These are phyloP conservation scores for Oreonectes daqikongensis DNA, from an alignment of 2,797 vertebrate species.

Conservation along the genomic window DNA sequence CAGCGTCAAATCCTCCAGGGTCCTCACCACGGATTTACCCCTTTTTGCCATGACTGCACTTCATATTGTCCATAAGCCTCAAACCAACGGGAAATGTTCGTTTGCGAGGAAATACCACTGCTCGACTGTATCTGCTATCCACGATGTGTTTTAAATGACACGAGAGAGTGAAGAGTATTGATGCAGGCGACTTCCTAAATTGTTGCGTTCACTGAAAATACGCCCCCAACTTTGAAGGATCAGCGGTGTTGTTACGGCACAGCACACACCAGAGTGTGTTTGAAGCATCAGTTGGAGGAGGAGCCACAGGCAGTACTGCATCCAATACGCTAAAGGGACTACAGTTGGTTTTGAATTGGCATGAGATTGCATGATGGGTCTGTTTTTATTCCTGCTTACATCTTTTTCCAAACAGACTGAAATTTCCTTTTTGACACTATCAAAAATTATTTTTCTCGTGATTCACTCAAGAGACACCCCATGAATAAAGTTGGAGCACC, in stretches of 20 bases:
- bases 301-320: conserved; percentile 33
- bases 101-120: conserved; percentile 1
- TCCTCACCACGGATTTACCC: conserved; percentile 90
- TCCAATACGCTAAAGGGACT: conserved; percentile 36
- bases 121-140: not conserved
- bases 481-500: too few relatives aligned
- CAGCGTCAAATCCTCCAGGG: conserved; percentile 98
- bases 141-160: not conserved
- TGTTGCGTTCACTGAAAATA: conserved; percentile 41
- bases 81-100: conserved; percentile 37
- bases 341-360: conserved; percentile 15
- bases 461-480: too few relatives aligned
- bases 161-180: not conserved
- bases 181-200: conserved; percentile 23
- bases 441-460: too few relatives aligned
- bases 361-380: not conserved
- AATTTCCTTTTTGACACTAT: too few relatives aligned
- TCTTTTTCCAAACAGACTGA: too few relatives aligned
- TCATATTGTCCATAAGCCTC: conserved; percentile 81
- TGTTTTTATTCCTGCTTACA: not conserved
- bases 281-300: conserved; percentile 43
- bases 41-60: conserved; percentile 93
- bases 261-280: conserved; percentile 44
- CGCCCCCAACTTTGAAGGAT: conserved; percentile 49
- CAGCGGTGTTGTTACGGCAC: conserved; percentile 34